These are phyloP conservation scores for Nannoperca obscura DNA, from an alignment of 2,797 vertebrate species.

Conservation along the genomic window DNA sequence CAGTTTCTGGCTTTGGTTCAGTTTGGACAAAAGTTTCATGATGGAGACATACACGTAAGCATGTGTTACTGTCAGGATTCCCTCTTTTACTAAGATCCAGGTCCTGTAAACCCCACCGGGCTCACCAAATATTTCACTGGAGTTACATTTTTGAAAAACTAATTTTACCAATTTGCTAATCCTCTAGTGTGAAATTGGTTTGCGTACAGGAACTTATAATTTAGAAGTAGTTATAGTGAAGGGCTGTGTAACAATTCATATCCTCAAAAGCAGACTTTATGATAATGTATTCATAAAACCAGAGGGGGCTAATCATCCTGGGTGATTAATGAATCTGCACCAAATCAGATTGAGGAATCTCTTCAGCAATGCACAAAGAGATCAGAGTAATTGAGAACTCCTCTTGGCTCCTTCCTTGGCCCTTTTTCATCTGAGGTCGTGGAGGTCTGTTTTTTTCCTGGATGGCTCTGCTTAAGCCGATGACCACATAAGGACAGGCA, in stretches of 20 bases:
- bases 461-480: slow-evolving; percentile 72
- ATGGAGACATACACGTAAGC: slow-evolving; percentile 12
- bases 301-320: slow-evolving; percentile 24
- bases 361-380: slow-evolving; percentile 1
- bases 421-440: slow-evolving; percentile 62
- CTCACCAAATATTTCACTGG: slow-evolving; percentile 12
- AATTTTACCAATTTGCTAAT: slow-evolving; percentile 60
- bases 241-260: slow-evolving; percentile 11
- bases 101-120: slow-evolving; percentile 14
- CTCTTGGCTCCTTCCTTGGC: slow-evolving; percentile 62
- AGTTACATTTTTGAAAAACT: slow-evolving; percentile 29
- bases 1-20: slow-evolving; percentile 32
- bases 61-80: slow-evolving; percentile 4
- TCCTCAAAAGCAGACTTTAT: slow-evolving; percentile 29
- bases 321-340: slow-evolving; percentile 38
- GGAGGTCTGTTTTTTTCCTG: slow-evolving; percentile 75
- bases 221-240: slow-evolving; percentile 37
- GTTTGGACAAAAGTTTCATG: slow-evolving; percentile 1
- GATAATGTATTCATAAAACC: slow-evolving; percentile 48
- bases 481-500: slow-evolving; percentile 88
- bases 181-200: slow-evolving; percentile 56
- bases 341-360: slow-evolving; percentile 35
- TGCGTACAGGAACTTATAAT: slow-evolving; percentile 22
- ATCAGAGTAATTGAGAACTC: slow-evolving; percentile 34
- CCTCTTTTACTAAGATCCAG: slow-evolving; percentile 3